phyloP scores from a whole-genome alignment of 2,797 vertebrate genomes.

The Urophycis tenuis region DNA sequence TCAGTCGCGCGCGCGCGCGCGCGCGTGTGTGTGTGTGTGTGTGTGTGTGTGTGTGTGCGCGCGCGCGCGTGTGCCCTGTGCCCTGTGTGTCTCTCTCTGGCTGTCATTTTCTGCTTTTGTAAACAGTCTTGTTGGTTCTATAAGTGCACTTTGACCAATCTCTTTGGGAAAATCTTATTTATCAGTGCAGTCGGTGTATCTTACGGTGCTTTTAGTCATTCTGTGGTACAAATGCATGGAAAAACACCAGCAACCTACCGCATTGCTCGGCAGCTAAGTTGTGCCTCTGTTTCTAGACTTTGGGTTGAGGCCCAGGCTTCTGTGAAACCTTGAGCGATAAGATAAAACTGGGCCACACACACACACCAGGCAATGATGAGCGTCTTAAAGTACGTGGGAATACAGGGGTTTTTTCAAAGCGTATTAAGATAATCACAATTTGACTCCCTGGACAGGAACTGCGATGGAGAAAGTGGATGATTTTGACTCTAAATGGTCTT shows the following conservation, averaged over 20 bases:
- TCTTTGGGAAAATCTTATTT: background rate
- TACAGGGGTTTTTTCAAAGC: constrained; percentile 4
- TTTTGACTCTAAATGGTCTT: background rate
- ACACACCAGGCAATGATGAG: background rate
- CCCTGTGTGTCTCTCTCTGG: background rate
- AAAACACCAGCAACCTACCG: constrained; percentile 57
- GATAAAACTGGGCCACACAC: constrained; percentile 55
- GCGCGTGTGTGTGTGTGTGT: constrained; percentile 8
- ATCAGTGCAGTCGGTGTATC: constrained; percentile 23
- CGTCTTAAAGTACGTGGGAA: constrained; percentile 52
- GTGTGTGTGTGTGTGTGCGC: background rate
- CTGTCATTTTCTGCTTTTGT: constrained; percentile 16
- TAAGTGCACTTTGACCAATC: background rate
- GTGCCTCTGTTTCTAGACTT: constrained; percentile 55
- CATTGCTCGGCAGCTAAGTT: constrained; percentile 59
- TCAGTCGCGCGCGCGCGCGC: background rate
- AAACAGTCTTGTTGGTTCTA: background rate
- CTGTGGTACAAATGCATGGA: constrained; percentile 59
- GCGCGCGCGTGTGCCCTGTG: background rate
- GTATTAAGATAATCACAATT: constrained; percentile 31
- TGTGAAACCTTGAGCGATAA: constrained; percentile 70
- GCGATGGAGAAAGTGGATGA: background rate
- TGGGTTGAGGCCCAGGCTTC: constrained; percentile 63
- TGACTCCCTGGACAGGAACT: constrained; percentile 15
- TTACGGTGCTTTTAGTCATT: constrained; percentile 44